These are phyloP conservation scores for Heliconius ismenius DNA, from an alignment of 2,888 invertebrate species.

Conservation along the genomic window DNA sequence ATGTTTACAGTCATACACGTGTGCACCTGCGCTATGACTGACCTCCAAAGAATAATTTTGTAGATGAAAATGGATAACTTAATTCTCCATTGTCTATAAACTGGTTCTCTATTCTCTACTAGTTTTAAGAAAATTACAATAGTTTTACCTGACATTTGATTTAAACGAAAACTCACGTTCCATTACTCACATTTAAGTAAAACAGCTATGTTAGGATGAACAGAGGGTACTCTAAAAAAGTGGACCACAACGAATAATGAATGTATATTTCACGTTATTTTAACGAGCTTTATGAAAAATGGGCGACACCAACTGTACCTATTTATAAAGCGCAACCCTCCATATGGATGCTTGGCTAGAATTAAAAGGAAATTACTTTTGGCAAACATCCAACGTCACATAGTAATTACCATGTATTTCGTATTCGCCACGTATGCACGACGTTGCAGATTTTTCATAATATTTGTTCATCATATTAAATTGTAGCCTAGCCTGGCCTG, in stretches of 20 bases:
- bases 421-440: constrained; percentile 20
- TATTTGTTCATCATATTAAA: constrained; percentile 1
- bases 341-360: constrained; percentile 8
- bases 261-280: constrained; percentile 4
- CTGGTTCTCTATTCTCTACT: not conserved
- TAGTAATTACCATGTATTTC: constrained; percentile 23
- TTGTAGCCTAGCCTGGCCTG: too few species aligned
- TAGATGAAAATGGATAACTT: too few species aligned
- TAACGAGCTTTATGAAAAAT: constrained; percentile 6
- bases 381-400: constrained; percentile 16
- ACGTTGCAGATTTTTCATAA: constrained; percentile 4
- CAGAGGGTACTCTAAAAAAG: not conserved
- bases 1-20: too few species aligned
- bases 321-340: not conserved
- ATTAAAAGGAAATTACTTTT: constrained; percentile 28
- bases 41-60: too few species aligned
- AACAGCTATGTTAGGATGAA: not conserved
- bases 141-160: not conserved
- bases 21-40: too few species aligned
- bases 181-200: not conserved
- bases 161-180: not conserved
- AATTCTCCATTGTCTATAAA: not conserved
- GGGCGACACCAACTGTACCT: not conserved
- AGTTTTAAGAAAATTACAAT: not conserved
- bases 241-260: not conserved